A percentile compares a stretch with the other conserved stretches of the same genome.
These are phyloP conservation scores for Tachysurus vachellii DNA, from an alignment of 2,113 vertebrate genomes.

Conservation along the genomic window DNA sequence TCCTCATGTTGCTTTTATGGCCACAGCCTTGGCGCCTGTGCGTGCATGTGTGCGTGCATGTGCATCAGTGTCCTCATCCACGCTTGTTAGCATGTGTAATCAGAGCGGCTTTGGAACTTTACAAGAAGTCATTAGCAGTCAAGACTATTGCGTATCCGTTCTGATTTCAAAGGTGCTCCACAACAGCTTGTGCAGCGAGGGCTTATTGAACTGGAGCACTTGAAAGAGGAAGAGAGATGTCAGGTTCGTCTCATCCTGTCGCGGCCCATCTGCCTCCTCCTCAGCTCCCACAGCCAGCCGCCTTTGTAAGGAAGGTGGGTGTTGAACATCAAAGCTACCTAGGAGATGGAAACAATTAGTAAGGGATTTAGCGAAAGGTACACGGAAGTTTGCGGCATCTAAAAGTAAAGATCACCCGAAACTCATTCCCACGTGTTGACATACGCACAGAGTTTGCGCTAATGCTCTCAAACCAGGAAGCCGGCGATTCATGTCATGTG, in stretches of 20 bases:
- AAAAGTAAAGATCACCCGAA: constrained; percentile 50
- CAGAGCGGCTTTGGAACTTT: constrained; percentile 75
- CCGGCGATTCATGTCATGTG: neutral
- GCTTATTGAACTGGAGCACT: constrained; percentile 79
- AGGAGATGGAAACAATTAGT: constrained; percentile 78
- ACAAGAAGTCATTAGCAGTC: constrained; percentile 80
- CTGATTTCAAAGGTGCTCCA: constrained; percentile 80
- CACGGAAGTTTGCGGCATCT: constrained; percentile 54
- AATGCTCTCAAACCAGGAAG: neutral
- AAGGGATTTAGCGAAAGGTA: constrained; percentile 71
- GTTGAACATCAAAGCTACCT: constrained; percentile 81
- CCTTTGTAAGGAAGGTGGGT: constrained; percentile 74
- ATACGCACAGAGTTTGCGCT: neutral
- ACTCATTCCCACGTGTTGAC: constrained; percentile 16
- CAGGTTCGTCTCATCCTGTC: constrained; percentile 77
- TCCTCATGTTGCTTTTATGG: constrained; percentile 62
- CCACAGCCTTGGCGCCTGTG: constrained; percentile 46
- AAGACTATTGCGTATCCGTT: constrained; percentile 77
- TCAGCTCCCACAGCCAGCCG: constrained; percentile 67
- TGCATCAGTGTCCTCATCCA: constrained; percentile 51
- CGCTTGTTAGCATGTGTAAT: constrained; percentile 67
- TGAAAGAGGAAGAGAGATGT: constrained; percentile 80
- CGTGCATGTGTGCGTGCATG: constrained; percentile 19
- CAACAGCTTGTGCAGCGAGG: constrained; percentile 78
- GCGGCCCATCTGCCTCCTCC: constrained; percentile 77